Percentiles rank a stretch among this genome's conserved stretches.
Evolutionary conservation across 2,113 vertebrate species (phyloP).

Genomic region (Benitochromis conjunctus): DNA sequence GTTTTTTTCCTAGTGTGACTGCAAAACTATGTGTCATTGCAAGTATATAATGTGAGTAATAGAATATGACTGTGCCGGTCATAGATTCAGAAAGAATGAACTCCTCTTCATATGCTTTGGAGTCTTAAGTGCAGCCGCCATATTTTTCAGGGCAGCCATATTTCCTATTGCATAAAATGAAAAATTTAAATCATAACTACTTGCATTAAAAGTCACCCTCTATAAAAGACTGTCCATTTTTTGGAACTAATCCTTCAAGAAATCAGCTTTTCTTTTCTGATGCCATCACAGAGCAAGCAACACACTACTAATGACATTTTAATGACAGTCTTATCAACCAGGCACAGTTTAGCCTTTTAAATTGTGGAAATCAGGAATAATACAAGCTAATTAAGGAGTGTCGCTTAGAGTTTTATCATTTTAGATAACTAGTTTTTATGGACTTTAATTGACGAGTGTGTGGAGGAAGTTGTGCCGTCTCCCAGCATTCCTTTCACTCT

Average conservation of each 20-base stretch:
- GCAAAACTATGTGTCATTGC: not conserved
- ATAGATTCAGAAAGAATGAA: not conserved
- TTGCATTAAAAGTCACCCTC: not conserved
- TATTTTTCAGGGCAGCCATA: not conserved
- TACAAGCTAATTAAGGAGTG: not conserved
- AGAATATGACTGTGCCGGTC: not conserved
- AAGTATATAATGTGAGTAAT: not conserved
- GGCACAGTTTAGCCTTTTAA: not conserved
- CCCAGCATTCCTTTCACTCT: conserved; percentile 7
- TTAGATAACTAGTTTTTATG: not conserved
- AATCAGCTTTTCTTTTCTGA: not conserved
- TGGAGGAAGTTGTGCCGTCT: not conserved
- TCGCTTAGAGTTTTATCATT: not conserved
- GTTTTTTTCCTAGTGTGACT: not conserved
- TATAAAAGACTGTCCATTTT: conserved; percentile 2
- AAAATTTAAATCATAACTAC: not conserved
- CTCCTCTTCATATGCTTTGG: not conserved
- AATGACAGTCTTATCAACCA: not conserved
- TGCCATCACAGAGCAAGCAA: not conserved
- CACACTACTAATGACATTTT: not conserved
- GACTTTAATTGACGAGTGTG: conserved; percentile 16
- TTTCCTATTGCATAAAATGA: not conserved
- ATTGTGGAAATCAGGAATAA: not conserved
- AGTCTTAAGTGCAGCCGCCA: too few species aligned
- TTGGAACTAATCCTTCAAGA: conserved; percentile 6